Evolutionary conservation across 2,888 invertebrate species (phyloP), one percentile per base, ranked within the genome.

Genomic region (Leptarthrus brevirostris): DNA sequence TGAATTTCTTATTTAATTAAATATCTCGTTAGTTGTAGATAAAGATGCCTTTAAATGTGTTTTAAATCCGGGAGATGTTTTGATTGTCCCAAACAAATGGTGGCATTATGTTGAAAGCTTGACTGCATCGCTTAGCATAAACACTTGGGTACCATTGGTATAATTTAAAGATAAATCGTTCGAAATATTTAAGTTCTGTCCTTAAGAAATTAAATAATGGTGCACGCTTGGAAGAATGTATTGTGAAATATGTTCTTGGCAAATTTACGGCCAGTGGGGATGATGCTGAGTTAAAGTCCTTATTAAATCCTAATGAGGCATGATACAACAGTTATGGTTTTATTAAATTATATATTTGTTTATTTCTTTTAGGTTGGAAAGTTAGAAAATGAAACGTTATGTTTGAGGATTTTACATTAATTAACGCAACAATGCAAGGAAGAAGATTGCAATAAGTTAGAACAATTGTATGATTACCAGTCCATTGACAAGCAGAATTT

Each of bases 91-190:
- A 0, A 89, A 89, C 75, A 92, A 93, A 75, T 98, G 98, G 97
- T 98, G 98, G 98, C 98, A 98, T 86, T 97, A 93, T 86, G 98
- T 97, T 0, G 94, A 95, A 84, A 96, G 96, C 82, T 84, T 90
- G 34, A 93, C 95, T 86, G 86, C 88, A 2, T 83, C 90, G 58
- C 88, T 91, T 34, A 86, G 90, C 71, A 85, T 91, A 4, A 92
- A 92, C 80, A 86, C 87, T 44, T 92, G 92, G 92, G 83, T 97
- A 77, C 93, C 94, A 54, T 84, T 93, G 84, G 92, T 91, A 86
- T 83, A 30, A 4, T 30, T n/a, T n/a, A n/a, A n/a, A n/a, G n/a
- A n/a, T n/a, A n/a, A n/a, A n/a, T n/a, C n/a, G n/a, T n/a, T n/a
- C n/a, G n/a, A n/a, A n/a, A n/a, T n/a, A n/a, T n/a, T n/a, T n/a